Evolutionary conservation across 2,113 vertebrate species (phyloP).

Genomic region (Cavia porcellus): DNA sequence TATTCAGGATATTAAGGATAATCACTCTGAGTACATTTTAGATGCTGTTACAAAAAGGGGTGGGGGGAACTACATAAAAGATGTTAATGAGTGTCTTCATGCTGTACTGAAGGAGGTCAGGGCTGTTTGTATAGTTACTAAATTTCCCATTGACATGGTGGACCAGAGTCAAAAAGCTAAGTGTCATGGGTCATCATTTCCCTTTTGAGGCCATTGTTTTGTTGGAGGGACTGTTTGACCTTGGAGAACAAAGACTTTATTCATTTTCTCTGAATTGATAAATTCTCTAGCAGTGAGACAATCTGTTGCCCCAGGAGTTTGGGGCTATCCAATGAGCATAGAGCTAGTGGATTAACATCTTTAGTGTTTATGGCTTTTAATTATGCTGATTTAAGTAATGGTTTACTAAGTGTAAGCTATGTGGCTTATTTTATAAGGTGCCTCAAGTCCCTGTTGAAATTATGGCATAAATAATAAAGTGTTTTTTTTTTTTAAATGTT

Average conservation of each 20-base stretch:
- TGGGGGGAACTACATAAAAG: not conserved
- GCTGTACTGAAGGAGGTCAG: not conserved
- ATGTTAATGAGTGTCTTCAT: not conserved
- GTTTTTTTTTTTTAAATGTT: not conserved
- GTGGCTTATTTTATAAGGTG: slow-evolving; percentile 22
- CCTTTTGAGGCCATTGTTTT: not conserved
- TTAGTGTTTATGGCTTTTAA: slow-evolving; percentile 30
- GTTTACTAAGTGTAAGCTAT: not conserved
- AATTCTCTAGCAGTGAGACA: not conserved
- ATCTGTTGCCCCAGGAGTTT: not conserved
- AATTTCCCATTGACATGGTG: not conserved
- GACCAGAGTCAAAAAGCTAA: not conserved
- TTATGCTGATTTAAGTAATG: slow-evolving; percentile 12
- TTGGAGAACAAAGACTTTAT: not conserved
- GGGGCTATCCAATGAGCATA: not conserved
- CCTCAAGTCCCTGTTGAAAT: not conserved
- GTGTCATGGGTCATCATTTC: not conserved
- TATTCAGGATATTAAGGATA: not conserved
- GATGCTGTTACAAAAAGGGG: not conserved
- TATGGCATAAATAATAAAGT: slow-evolving; percentile 42
- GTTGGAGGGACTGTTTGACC: not conserved
- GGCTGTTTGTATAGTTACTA: not conserved
- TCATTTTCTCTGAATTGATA: not conserved
- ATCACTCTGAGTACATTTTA: not conserved
- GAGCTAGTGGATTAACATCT: not conserved